A percentile compares a stretch with the other conserved stretches of the same genome.
Evolutionary conservation across 2,797 vertebrate genomes (phyloP).

Genomic region (Clarias fuscus): DNA sequence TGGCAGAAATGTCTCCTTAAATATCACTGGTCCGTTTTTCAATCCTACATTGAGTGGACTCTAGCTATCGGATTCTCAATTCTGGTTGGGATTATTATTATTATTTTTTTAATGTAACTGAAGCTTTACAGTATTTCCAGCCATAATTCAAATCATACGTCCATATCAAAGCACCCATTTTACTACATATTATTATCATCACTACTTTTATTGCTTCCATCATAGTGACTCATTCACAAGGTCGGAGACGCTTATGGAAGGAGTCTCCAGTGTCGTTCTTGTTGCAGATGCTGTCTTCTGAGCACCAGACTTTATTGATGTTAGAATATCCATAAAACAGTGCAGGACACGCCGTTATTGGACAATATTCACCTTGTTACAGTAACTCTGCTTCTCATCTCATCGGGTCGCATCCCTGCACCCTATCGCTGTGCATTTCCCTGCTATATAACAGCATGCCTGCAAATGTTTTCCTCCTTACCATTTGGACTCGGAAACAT

Average conservation of each 20-base stretch:
- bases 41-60: background rate
- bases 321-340: background rate
- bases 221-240: background rate
- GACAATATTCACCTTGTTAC: background rate
- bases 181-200: background rate
- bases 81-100: background rate
- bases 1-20: background rate
- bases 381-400: background rate
- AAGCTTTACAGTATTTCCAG: background rate
- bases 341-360: background rate
- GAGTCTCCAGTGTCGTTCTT: conserved; percentile 2
- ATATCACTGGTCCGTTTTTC: background rate
- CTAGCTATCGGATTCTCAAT: too few relatives aligned
- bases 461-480: background rate
- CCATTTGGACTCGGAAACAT: background rate
- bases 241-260: background rate
- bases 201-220: background rate
- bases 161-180: background rate
- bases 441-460: conserved; percentile 8
- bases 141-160: background rate
- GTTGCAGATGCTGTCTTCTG: too few relatives aligned
- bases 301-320: too few relatives aligned
- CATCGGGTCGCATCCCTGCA: background rate
- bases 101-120: background rate
- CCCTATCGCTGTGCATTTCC: background rate